These are phyloP conservation scores for Amphiduros pacificus DNA, from an alignment of 2,888 invertebrate genomes.

Conservation along the genomic window DNA sequence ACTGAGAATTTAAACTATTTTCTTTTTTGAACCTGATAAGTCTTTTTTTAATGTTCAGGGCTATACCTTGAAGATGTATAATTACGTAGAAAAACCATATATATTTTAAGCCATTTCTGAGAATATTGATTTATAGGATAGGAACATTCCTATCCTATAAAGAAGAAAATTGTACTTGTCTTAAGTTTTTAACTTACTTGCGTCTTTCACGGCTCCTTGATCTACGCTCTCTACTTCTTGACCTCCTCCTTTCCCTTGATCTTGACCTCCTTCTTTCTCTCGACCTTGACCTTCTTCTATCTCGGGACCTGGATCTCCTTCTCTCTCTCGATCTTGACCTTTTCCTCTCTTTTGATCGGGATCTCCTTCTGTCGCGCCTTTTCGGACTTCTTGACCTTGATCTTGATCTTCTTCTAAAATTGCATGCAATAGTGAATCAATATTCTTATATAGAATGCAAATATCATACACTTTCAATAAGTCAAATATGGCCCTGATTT, in stretches of 20 bases:
- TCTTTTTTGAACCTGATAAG: too few species aligned
- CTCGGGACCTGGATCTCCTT: constrained; percentile 20
- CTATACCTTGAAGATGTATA: neutral
- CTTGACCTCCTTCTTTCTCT: constrained; percentile 29
- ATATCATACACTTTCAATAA: too few species aligned
- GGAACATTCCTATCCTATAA: too few species aligned
- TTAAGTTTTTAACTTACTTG: constrained; percentile 20
- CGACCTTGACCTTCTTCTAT: constrained; percentile 34
- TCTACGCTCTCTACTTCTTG: constrained; percentile 24
- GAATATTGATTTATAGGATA: neutral
- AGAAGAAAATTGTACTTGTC: too few species aligned
- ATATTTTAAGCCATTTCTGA: neutral
- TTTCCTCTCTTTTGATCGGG: constrained; percentile 21
- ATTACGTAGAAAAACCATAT: neutral
- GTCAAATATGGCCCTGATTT: too few species aligned
- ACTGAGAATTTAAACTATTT: too few species aligned
- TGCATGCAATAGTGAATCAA: too few species aligned
- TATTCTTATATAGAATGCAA: too few species aligned
- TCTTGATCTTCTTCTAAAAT: too few species aligned
- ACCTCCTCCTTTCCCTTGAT: constrained; percentile 34
- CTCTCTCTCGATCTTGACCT: constrained; percentile 30
- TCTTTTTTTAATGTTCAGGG: too few species aligned
- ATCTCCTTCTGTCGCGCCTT: constrained; percentile 19
- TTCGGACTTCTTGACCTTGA: constrained; percentile 18
- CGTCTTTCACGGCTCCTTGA: constrained; percentile 37